Conservation (phyloP, 1,140 invertebrate species). For the Rhopalosiphum maidis region DNA sequence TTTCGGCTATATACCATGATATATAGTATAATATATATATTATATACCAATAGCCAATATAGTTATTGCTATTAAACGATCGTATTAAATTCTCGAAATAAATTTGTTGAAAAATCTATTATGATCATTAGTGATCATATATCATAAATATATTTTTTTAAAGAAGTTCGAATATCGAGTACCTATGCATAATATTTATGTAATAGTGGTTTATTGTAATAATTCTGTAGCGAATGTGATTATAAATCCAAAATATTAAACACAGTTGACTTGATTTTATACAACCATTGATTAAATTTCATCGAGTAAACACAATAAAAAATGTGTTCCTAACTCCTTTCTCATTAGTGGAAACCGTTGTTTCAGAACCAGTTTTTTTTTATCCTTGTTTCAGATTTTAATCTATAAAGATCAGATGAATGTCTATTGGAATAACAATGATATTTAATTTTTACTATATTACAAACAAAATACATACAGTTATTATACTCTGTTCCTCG, state of each 20-base stretch:
- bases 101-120: not conserved
- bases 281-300: not conserved
- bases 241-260: conserved; percentile 5
- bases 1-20: too few relatives aligned
- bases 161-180: not conserved
- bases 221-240: not conserved
- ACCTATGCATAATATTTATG: not conserved
- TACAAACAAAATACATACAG: not conserved
- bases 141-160: not conserved
- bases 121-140: not conserved
- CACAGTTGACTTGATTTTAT: not conserved
- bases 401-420: not conserved
- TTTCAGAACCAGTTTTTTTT: conserved; percentile 16
- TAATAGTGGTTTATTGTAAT: not conserved
- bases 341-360: not conserved
- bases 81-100: not conserved
- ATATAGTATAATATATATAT: too few relatives aligned
- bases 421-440: not conserved
- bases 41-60: too few relatives aligned
- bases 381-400: not conserved
- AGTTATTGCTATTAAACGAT: not conserved
- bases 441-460: conserved; percentile 9
- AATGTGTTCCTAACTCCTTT: not conserved
- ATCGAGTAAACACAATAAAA: not conserved
- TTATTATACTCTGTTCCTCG: not conserved